Conservation (phyloP, 2,888 invertebrate species). For the Spisula solida region DNA sequence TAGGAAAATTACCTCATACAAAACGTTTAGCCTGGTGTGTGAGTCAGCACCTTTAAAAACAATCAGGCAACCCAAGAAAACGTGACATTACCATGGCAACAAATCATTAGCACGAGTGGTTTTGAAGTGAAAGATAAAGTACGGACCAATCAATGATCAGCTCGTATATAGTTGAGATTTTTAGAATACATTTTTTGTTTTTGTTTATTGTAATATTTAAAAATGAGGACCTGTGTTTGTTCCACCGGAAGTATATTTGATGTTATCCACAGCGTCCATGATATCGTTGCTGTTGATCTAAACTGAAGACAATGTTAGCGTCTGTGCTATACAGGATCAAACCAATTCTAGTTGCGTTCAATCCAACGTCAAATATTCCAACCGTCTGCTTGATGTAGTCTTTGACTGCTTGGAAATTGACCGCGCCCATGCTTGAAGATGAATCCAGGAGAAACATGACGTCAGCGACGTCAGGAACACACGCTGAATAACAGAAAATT, state of each 20-base stretch:
- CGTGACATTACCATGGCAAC: too few species aligned
- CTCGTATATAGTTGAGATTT: neutral
- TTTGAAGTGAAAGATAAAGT: too few species aligned
- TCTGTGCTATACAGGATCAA: conserved; percentile 72
- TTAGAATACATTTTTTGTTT: too few species aligned
- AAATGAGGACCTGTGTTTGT: conserved; percentile 71
- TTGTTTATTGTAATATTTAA: neutral
- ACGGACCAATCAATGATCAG: neutral
- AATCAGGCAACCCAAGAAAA: too few species aligned
- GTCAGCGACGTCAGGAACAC: conserved; percentile 61
- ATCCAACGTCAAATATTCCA: conserved; percentile 53
- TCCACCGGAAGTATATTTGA: conserved; percentile 68
- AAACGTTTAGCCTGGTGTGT: too few species aligned
- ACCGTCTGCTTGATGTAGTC: conserved; percentile 58
- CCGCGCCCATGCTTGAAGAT: conserved; percentile 61
- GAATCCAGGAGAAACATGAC: conserved; percentile 64
- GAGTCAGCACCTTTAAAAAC: too few species aligned
- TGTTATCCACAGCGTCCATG: conserved; percentile 64
- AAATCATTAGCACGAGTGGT: too few species aligned
- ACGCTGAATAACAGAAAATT: conserved; percentile 46
- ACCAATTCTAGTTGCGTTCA: conserved; percentile 59
- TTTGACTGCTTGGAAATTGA: conserved; percentile 56
- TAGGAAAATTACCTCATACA: too few species aligned
- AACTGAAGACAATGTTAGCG: conserved; percentile 69
- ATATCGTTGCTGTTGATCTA: conserved; percentile 71